Base-by-base conservation (phyloP, 1,140 invertebrate species). In the Lepidurus arcticus region DNA sequence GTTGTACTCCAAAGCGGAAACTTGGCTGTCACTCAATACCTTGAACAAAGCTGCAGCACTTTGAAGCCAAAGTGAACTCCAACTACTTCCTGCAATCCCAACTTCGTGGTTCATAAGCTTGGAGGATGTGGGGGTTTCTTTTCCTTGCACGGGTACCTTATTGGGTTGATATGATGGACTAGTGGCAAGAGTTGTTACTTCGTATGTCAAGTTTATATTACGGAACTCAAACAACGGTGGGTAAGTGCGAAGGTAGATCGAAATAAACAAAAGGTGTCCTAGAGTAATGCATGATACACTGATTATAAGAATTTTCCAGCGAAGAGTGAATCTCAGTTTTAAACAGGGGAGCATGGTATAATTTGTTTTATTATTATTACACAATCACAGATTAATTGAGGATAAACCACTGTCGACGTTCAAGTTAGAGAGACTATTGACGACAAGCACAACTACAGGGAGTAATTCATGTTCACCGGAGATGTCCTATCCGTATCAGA, bases 1-100 rank as follows among this genome's bases (percentile, higher is more conserved):
- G 21, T 21, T 65, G 16, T 65, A 21, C 53, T 21, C 53, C 6
- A 65, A 16, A 65, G 21, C 53, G 7, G 53, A n/a, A 65, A n/a
- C 53, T 65, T 65, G 53, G 13, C 53, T 65, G 53, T 65, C 53
- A 65, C 53, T 65, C 53, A 65, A n/a, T 7, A 65, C 16, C 53
- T 65, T 65, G 53, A 65, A 65, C 53, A 65, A 65, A 65, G 53
- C 53, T n/a, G 53, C 13, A 13, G 53, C 53, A 65, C 53, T 65
- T 9, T 16, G 8, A 16, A 65, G 9, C 53, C 53, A 65, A 13
- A 65, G 53, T 11, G 53, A 65, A 65, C 16, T 65, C 53, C 16
- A 65, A 21, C 6, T 21, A 65, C 3, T 1, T 13, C n/a, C 53
- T 4, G 53, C 16, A 16, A 65, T 13, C 53, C 16, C 6, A 65